phyloP scores from a whole-genome alignment of 2,113 vertebrate genomes.

The Pundamilia nyererei region DNA sequence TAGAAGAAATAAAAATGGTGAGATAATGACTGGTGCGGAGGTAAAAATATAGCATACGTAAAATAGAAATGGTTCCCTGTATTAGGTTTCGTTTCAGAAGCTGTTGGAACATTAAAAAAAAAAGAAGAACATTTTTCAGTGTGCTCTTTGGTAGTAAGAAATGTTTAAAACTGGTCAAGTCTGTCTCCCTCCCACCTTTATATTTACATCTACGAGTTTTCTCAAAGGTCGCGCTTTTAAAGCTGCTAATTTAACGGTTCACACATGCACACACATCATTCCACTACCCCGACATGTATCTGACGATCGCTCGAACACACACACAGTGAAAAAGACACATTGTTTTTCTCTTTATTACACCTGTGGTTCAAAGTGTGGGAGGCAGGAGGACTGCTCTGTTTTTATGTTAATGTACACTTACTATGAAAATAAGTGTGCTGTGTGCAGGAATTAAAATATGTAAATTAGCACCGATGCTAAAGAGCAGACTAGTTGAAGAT shows the following conservation, averaged over 20 bases:
- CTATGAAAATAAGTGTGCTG: not conserved
- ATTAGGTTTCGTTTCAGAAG: not conserved
- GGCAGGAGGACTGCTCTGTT: not conserved
- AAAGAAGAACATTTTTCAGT: not conserved
- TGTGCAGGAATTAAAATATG: not conserved
- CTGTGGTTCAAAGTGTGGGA: not conserved
- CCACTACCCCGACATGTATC: not conserved
- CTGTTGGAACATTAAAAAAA: not conserved
- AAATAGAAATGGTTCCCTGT: not conserved
- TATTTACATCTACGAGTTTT: not conserved
- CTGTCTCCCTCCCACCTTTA: not conserved
- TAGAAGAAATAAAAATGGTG: not conserved
- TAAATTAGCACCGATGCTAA: not conserved
- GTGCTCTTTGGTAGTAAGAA: not conserved
- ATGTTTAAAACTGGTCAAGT: not conserved
- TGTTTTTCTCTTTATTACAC: not conserved
- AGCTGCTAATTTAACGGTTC: not conserved
- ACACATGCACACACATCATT: not conserved
- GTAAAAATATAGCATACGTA: not conserved
- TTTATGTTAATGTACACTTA: not conserved
- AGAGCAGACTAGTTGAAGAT: not conserved
- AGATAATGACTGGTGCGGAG: not conserved
- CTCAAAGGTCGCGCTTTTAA: not conserved
- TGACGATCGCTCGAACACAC: not conserved
- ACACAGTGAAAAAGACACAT: not conserved